Evolutionary conservation across 1,140 invertebrate genomes (phyloP), one percentile per base, ranked within the genome.

Genomic region (Drosophila virilis): DNA sequence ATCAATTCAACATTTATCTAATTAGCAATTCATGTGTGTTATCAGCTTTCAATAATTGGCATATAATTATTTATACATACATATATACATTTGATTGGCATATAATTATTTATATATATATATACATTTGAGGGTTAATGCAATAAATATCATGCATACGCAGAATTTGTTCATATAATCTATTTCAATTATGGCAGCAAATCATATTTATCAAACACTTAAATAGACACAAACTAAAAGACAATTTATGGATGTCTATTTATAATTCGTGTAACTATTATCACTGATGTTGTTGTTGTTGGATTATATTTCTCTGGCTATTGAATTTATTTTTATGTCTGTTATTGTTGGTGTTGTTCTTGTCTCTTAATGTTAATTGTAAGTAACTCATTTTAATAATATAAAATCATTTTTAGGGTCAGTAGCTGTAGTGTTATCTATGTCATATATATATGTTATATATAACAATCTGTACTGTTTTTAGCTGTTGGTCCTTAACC

Each of bases 381-480:
- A 55, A 61, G 59, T 33, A 73, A 48, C 45, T 60, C 46, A 52
- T 54, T 67, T 73, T 35, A 60, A 60, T 46, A 48, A 46, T 58
- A 45, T 59, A 33, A 37, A 50, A n/a, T 37, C 45, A 13, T 37
- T 33, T 35, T 35, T 17, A 46, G 13, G 55, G 46, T 13, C n/a
- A 40, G 46, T 69, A 67, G 13, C 28, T 60, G 61, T 13, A 37
- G 33, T 52, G 8, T n/a, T 66, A 57, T 15, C 51, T 46, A 28
- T 48, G 1, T 17, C 1, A 17, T 17, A 17, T 17, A 17, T 17
- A 28, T 48, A 13, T 17, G 28, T n/a, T 42, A 42, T 46, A 22
- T 46, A 12, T 38, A 12, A 12, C 38, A 48, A 12, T 43, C 9
- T 35, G n/a, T 32, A 17, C 22, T 73, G 67, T 35, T 58, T 48